Evolutionary conservation across 2,888 invertebrate species (phyloP), one percentile per base, ranked within the genome.

Genomic region (Steinernema scapterisci): DNA sequence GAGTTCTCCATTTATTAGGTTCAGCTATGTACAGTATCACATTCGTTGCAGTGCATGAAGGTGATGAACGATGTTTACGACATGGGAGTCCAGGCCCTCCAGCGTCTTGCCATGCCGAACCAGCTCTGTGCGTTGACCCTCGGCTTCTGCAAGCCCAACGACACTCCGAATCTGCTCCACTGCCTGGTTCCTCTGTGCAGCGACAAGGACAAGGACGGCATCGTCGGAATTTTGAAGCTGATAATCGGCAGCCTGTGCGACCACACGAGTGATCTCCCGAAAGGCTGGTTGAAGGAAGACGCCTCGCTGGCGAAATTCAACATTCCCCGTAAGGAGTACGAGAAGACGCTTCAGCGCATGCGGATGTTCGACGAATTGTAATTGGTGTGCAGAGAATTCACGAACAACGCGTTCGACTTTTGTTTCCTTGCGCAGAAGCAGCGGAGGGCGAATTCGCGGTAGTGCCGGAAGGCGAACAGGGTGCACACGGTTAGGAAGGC

Each of bases 291-390:
- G n/a, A n/a, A n/a, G n/a, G n/a, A n/a, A n/a, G n/a, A n/a, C n/a
- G n/a, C n/a, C n/a, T 63, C 31, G 31, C 38, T 63, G 31, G 63
- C 1, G 11, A 25, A n/a, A 16, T 38, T 63, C 13, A 63, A 63
- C 63, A 63, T 63, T 16, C 63, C 63, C 13, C 5, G 1, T 1
- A 27, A 27, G 13, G 63, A 63, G 63, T 63, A 63, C 63, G 63
- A 63, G 63, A 63, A 63, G 63, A 63, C 63, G 27, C 31, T 63
- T 63, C 63, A 63, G 63, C 63, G 63, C 7, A 31, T 31, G 63
- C 63, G 63, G 16, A 63, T 63, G 63, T 63, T 63, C 63, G 63
- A 63, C 63, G 63, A 63, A 25, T 63, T 63, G 63, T 63, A 63
- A 27, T 63, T 63, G 7, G 63, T 63, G 21, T 63, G 6, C 31